Evolutionary conservation across 2,797 vertebrate genomes (phyloP).

Genomic region (Nannoperca australis): DNA sequence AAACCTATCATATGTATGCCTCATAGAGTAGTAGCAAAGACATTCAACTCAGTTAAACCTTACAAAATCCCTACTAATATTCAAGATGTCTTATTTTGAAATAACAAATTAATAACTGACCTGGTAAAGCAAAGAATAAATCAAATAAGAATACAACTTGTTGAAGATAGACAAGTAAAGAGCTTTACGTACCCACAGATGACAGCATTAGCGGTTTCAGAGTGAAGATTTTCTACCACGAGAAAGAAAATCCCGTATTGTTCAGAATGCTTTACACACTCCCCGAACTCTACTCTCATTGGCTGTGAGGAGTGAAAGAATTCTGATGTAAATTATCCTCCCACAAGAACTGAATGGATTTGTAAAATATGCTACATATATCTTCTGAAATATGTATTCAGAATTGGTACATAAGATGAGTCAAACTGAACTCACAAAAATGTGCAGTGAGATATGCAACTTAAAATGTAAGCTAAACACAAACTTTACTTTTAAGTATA

Average conservation of each 20-base stretch:
- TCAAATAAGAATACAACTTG: not conserved
- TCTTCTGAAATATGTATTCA: constrained; percentile 6
- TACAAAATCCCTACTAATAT: not conserved
- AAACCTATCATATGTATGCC: not conserved
- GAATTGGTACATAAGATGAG: not conserved
- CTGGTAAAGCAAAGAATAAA: not conserved
- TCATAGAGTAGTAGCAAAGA: not conserved
- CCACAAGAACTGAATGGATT: constrained; percentile 14
- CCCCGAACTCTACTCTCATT: constrained; percentile 29
- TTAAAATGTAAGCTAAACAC: no score
- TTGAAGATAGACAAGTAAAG: not conserved
- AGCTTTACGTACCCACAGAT: constrained; percentile 50
- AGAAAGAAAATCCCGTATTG: not conserved
- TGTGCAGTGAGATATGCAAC: not conserved
- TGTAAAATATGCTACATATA: not conserved
- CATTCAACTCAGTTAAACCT: not conserved
- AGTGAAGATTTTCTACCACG: not conserved
- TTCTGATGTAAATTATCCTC: constrained; percentile 39
- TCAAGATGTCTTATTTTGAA: not conserved
- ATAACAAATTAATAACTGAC: not conserved
- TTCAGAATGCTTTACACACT: not conserved
- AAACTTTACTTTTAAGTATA: not conserved
- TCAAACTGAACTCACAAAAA: not conserved
- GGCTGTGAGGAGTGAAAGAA: constrained; percentile 11
- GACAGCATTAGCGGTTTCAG: not conserved